A percentile compares a stretch with the other conserved stretches of the same genome.
Evolutionary conservation across 1,140 invertebrate species (phyloP).

Genomic region (Lasioglossum baleicum): DNA sequence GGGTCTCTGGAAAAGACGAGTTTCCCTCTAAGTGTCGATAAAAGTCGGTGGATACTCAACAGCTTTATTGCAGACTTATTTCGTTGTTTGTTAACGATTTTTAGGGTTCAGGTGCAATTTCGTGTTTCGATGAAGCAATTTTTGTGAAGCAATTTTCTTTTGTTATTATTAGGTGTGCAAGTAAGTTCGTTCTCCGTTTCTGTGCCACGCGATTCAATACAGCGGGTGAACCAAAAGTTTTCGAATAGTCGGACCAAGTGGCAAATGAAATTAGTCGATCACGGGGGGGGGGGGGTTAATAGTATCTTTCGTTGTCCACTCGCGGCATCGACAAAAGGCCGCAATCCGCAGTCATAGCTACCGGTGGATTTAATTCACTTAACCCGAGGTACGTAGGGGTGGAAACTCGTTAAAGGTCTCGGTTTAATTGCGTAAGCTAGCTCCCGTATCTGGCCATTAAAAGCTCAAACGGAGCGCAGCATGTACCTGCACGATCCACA

Average conservation of each 20-base stretch:
- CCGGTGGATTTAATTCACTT: slow-evolving; percentile 70
- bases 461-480: slow-evolving; percentile 49
- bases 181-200: not conserved
- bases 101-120: too few species aligned
- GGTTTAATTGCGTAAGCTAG: slow-evolving; percentile 69
- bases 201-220: too few species aligned
- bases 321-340: slow-evolving; percentile 22
- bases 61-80: too few species aligned
- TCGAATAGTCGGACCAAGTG: not conserved
- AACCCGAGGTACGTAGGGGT: slow-evolving; percentile 53
- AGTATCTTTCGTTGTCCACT: slow-evolving; percentile 53
- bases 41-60: too few species aligned
- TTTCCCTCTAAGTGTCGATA: too few species aligned
- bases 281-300: slow-evolving; percentile 53
- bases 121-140: too few species aligned
- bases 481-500: slow-evolving; percentile 27
- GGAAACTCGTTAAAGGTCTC: slow-evolving; percentile 63
- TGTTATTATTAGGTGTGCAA: too few species aligned
- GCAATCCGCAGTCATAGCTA: not conserved
- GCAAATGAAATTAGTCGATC: slow-evolving; percentile 42
- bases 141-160: too few species aligned
- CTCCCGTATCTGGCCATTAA: slow-evolving; percentile 54
- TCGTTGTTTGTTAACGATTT: too few species aligned
- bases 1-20: too few species aligned
- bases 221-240: not conserved